Conservation (phyloP, 37 sponge, comb jelly and placozoan genomes). For the Oscarella lobularis region DNA sequence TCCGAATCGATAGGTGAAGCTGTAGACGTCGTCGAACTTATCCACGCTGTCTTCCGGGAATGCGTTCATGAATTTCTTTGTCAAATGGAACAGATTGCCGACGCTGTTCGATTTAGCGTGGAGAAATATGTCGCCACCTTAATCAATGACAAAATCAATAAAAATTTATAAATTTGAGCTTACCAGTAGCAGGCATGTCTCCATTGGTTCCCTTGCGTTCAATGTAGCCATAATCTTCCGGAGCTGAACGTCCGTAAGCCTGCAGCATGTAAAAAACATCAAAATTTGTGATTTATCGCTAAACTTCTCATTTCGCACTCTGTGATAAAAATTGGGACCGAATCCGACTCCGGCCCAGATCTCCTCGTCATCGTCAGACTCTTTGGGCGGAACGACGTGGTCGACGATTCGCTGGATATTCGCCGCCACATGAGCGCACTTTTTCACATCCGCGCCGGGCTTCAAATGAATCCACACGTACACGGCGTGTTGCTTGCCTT, state of each 20-base stretch:
- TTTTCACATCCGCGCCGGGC: constrained; percentile 14
- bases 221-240: constrained; percentile 22
- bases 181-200: constrained; percentile 28
- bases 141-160: background rate
- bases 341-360: constrained; percentile 45
- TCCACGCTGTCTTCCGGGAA: constrained; percentile 21
- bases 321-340: constrained; percentile 40
- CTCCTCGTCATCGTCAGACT: constrained; percentile 26
- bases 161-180: background rate
- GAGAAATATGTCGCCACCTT: constrained; percentile 46
- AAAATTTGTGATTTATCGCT: background rate
- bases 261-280: constrained; percentile 1
- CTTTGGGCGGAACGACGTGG: constrained; percentile 8
- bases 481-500: constrained; percentile 29
- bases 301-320: background rate
- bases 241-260: constrained; percentile 6
- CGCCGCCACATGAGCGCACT: constrained; percentile 35
- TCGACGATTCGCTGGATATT: constrained; percentile 16
- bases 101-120: constrained; percentile 43
- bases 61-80: constrained; percentile 10
- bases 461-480: constrained; percentile 51
- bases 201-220: constrained; percentile 28
- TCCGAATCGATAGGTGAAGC: constrained; percentile 29
- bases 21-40: constrained; percentile 31
- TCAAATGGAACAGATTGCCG: constrained; percentile 29